phyloP scores from a whole-genome alignment of 2,888 invertebrate genomes.

The Caradrina kadenii region DNA sequence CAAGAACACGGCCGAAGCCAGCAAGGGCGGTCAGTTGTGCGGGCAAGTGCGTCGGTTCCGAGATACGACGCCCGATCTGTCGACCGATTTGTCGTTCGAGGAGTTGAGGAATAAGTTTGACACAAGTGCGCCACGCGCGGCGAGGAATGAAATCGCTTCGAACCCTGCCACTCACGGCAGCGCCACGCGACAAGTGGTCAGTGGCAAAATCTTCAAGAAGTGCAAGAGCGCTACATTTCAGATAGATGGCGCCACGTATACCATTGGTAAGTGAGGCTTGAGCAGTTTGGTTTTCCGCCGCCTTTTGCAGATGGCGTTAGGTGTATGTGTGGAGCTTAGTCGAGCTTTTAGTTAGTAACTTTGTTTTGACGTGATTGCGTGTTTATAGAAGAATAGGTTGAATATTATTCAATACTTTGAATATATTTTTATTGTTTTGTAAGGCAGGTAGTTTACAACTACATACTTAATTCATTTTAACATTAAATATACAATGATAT shows the following conservation, averaged over 20 bases:
- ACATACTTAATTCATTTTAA: too few relatives aligned
- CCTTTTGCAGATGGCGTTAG: slow-evolving; percentile 51
- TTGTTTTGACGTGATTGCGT: slow-evolving; percentile 5
- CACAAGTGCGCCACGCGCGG: slow-evolving; percentile 80
- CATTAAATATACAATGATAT: too few relatives aligned
- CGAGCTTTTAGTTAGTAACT: not conserved
- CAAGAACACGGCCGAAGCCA: slow-evolving; percentile 73
- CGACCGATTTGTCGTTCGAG: slow-evolving; percentile 83
- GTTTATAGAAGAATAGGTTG: not conserved
- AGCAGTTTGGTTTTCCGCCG: slow-evolving; percentile 63
- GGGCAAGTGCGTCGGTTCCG: slow-evolving; percentile 83
- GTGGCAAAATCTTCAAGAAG: slow-evolving; percentile 93
- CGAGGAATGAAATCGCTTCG: slow-evolving; percentile 82
- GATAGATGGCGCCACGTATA: slow-evolving; percentile 96
- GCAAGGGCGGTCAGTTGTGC: slow-evolving; percentile 74
- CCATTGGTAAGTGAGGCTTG: slow-evolving; percentile 92
- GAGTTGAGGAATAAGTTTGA: slow-evolving; percentile 86
- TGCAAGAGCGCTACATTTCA: slow-evolving; percentile 97
- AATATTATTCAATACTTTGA: not conserved
- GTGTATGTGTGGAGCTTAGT: slow-evolving; percentile 5
- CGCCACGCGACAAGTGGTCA: slow-evolving; percentile 87
- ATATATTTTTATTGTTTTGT: not conserved
- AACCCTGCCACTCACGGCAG: slow-evolving; percentile 88
- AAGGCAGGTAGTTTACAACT: too few relatives aligned
- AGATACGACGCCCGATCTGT: slow-evolving; percentile 79